Conservation (phyloP, 2,797 vertebrate genomes). For the Chanos chanos region DNA sequence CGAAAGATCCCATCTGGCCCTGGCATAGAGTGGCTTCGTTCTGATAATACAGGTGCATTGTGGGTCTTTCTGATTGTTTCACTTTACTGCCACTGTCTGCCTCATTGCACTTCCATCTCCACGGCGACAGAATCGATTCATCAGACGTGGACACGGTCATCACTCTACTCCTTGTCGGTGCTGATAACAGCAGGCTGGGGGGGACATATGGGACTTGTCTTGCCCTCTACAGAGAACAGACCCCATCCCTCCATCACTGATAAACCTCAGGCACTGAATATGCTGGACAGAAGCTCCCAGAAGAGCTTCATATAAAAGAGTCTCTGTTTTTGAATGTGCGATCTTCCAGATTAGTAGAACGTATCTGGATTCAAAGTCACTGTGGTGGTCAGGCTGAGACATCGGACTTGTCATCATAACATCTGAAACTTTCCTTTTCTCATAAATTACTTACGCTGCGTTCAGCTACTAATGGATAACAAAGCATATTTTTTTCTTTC, state of each 20-base stretch:
- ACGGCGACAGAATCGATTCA: constrained; percentile 28
- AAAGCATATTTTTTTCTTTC: no score
- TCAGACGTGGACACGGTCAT: constrained; percentile 28
- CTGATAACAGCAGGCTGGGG: constrained; percentile 19
- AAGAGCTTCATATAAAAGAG: no score
- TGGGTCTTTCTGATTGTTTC: constrained; percentile 1
- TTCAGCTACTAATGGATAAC: no score
- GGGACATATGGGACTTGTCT: background rate
- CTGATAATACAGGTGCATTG: constrained; percentile 27
- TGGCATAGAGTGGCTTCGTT: constrained; percentile 23
- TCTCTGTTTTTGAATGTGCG: no score
- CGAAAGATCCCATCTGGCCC: constrained; percentile 11
- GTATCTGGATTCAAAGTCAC: no score
- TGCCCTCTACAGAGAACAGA: no score
- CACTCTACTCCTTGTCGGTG: background rate
- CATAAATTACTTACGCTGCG: no score
- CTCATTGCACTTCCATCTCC: constrained; percentile 16
- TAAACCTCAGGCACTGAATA: background rate
- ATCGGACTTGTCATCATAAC: no score
- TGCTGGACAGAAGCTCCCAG: no score
- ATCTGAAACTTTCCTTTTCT: no score
- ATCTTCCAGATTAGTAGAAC: no score
- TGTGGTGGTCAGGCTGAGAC: no score
- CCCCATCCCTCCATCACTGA: background rate
- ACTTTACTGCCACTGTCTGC: constrained; percentile 2